Percentiles rank a stretch among this genome's conserved stretches.
These are phyloP conservation scores for Chironex yamaguchii DNA, from an alignment of 30 jellyfish, hydroid and myxozoan species.

Conservation along the genomic window DNA sequence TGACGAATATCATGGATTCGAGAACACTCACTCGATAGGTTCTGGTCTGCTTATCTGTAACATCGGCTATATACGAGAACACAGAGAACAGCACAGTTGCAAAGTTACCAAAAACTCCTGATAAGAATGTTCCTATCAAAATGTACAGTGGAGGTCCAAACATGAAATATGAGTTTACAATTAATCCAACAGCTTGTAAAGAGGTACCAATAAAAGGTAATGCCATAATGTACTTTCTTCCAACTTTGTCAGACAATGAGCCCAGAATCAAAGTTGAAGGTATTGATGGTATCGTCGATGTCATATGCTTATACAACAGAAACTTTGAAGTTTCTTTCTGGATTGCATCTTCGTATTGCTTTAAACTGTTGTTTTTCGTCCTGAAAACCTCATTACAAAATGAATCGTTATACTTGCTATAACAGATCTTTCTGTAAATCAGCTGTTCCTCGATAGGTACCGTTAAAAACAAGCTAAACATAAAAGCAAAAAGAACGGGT, in stretches of 20 bases:
- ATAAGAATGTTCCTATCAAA: conserved; percentile 63
- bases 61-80: conserved; percentile 88
- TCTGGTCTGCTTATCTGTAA: conserved; percentile 61
- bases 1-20: conserved; percentile 83
- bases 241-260: conserved; percentile 89
- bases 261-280: conserved; percentile 74
- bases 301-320: conserved; percentile 72
- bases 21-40: conserved; percentile 79
- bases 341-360: conserved; percentile 33
- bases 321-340: conserved; percentile 85
- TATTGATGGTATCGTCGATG: conserved; percentile 84
- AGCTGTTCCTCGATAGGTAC: conserved; percentile 78
- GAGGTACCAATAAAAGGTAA: conserved; percentile 84
- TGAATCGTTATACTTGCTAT: conserved; percentile 59
- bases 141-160: conserved; percentile 58
- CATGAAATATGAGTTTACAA: conserved; percentile 55
- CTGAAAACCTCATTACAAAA: conserved; percentile 62
- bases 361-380: conserved; percentile 4
- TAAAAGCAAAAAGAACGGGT: conserved; percentile 83
- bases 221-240: conserved; percentile 75
- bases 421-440: conserved; percentile 77
- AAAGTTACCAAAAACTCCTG: conserved; percentile 88
- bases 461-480: conserved; percentile 60
- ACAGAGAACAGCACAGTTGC: conserved; percentile 78
- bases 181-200: conserved; percentile 37